Percentiles rank a stretch among this genome's conserved stretches.
These are phyloP conservation scores for Drosophila lacertosa DNA, from an alignment of 1,140 invertebrate species.

Conservation along the genomic window DNA sequence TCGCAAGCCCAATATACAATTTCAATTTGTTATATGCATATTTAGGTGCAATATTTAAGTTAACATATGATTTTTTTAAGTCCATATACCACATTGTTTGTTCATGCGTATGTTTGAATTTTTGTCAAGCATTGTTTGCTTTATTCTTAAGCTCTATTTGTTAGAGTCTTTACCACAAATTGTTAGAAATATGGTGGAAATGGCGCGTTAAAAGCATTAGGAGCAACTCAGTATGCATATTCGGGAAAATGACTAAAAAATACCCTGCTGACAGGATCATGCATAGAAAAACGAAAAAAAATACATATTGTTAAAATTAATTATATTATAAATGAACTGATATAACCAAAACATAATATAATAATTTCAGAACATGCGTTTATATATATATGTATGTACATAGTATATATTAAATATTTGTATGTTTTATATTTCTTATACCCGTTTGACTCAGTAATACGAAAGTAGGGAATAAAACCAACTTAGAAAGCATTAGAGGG, in stretches of 20 bases:
- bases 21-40: too few species aligned
- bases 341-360: neutral
- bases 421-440: neutral
- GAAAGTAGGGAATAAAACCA: constrained; percentile 1
- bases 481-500: constrained; percentile 52
- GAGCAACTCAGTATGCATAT: neutral
- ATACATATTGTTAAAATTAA: neutral
- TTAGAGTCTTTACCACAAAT: constrained; percentile 67
- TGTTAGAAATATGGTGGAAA: constrained; percentile 68
- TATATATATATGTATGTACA: too few species aligned
- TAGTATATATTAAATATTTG: neutral
- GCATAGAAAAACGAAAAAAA: neutral
- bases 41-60: too few species aligned
- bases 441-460: neutral
- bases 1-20: too few species aligned
- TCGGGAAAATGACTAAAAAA: neutral
- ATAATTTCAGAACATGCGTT: too few species aligned
- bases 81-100: too few species aligned
- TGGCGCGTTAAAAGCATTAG: constrained; percentile 59
- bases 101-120: too few species aligned
- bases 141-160: constrained; percentile 53
- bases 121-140: too few species aligned
- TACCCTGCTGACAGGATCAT: constrained; percentile 3
- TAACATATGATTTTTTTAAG: too few species aligned
- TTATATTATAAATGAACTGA: neutral